phyloP scores from a whole-genome alignment of 2,888 invertebrate genomes.

The Thalpophila matura region DNA sequence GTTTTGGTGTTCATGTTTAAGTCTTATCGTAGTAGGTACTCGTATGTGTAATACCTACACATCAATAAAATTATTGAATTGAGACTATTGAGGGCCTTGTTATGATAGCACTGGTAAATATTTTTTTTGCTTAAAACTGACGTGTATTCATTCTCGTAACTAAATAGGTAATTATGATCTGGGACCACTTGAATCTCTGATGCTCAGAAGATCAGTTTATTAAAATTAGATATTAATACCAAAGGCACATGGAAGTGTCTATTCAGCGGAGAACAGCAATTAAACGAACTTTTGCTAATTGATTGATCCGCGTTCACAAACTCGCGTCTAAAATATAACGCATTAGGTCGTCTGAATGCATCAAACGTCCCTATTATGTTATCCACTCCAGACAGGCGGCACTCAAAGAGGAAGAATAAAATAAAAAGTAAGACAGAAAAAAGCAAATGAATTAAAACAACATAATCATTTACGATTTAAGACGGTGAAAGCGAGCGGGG shows the following conservation, averaged over 20 bases:
- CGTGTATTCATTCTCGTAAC: background rate
- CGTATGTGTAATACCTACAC: too few relatives aligned
- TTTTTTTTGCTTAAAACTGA: background rate
- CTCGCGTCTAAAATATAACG: conserved; percentile 65
- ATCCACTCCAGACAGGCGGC: conserved; percentile 89
- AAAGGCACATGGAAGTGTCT: conserved; percentile 54
- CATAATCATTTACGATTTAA: conserved; percentile 89
- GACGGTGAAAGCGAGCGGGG: conserved; percentile 82
- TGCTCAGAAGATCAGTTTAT: conserved; percentile 42
- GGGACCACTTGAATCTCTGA: conserved; percentile 45
- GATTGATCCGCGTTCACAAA: conserved; percentile 72
- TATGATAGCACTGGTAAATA: background rate
- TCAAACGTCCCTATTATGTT: conserved; percentile 74
- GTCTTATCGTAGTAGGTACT: too few relatives aligned
- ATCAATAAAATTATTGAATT: background rate
- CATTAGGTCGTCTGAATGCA: conserved; percentile 66
- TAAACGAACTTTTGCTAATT: conserved; percentile 73
- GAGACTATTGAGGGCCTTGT: background rate
- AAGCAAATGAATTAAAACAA: conserved; percentile 90
- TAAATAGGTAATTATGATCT: background rate
- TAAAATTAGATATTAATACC: conserved; percentile 56
- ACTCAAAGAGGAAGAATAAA: conserved; percentile 82
- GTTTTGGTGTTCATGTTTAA: too few relatives aligned
- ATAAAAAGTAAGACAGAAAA: conserved; percentile 83
- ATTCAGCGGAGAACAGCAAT: conserved; percentile 66